Percentiles rank a stretch among this genome's conserved stretches.
These are phyloP conservation scores for Elymnias hypermnestra DNA, from an alignment of 1,140 invertebrate species.

Conservation along the genomic window DNA sequence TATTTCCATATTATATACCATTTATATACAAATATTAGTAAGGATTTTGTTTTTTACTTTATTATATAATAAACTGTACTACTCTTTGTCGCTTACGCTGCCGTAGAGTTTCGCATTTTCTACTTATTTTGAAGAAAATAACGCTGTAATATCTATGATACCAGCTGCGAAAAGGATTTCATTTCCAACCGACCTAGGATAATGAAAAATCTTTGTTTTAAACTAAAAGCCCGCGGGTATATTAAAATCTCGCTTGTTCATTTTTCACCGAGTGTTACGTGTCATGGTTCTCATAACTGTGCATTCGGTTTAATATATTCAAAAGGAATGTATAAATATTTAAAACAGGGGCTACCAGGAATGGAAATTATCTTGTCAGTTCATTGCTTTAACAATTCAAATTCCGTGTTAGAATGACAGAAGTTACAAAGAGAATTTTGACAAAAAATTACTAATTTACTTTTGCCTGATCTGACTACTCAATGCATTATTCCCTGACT, in stretches of 20 bases:
- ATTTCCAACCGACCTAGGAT: slow-evolving; percentile 8
- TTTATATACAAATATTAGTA: no score
- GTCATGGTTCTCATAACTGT: slow-evolving; percentile 10
- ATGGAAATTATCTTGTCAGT: no score
- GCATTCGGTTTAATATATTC: slow-evolving; percentile 3
- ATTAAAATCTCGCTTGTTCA: slow-evolving; percentile 11
- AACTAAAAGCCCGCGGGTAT: slow-evolving; percentile 9
- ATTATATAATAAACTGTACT: background rate
- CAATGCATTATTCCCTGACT: no score
- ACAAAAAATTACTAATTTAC: no score
- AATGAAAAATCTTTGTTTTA: slow-evolving; percentile 15
- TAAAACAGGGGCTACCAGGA: no score
- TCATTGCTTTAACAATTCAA: no score
- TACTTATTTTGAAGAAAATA: slow-evolving; percentile 5
- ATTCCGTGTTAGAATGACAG: no score
- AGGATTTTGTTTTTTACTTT: background rate
- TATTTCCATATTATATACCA: no score
- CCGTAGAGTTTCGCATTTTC: background rate
- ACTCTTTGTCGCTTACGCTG: background rate
- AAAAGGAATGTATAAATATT: slow-evolving; percentile 7
- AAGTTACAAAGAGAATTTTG: no score
- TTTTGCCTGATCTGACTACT: no score
- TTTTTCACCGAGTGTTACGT: slow-evolving; percentile 8
- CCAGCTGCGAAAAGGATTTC: slow-evolving; percentile 5
- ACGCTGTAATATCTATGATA: slow-evolving; percentile 4